Percentiles rank a stretch among this genome's conserved stretches.
Evolutionary conservation across 2,797 vertebrate genomes (phyloP).

Genomic region (Vespertilio murinus): DNA sequence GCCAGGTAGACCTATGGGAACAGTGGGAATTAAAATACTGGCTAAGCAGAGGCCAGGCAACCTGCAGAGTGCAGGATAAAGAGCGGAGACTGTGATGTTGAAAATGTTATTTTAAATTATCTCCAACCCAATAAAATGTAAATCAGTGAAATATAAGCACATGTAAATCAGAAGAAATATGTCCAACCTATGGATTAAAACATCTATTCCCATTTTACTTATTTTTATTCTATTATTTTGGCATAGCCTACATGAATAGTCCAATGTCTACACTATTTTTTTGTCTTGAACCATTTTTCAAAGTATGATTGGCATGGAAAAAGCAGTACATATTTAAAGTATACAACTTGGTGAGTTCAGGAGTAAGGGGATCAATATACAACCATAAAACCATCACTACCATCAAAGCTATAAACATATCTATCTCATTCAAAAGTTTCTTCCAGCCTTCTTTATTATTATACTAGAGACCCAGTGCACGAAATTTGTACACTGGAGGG

Average conservation of each 20-base stretch:
- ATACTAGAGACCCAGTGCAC: too few relatives aligned
- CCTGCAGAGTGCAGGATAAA: neutral
- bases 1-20: neutral
- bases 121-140: neutral
- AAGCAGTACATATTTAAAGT: neutral
- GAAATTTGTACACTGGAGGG: too few relatives aligned
- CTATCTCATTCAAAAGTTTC: neutral
- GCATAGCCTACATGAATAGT: neutral
- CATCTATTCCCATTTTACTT: neutral
- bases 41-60: neutral
- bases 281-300: neutral
- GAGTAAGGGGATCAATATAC: neutral
- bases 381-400: neutral
- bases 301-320: neutral
- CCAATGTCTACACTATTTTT: neutral
- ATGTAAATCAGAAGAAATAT: neutral
- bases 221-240: neutral
- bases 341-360: neutral
- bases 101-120: neutral
- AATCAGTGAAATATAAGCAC: neutral
- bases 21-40: neutral
- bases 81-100: neutral
- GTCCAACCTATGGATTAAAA: neutral
- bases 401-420: neutral
- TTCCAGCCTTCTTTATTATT: neutral